Evolutionary conservation across 2,888 invertebrate genomes (phyloP).

Genomic region (Campoletis raptor): DNA sequence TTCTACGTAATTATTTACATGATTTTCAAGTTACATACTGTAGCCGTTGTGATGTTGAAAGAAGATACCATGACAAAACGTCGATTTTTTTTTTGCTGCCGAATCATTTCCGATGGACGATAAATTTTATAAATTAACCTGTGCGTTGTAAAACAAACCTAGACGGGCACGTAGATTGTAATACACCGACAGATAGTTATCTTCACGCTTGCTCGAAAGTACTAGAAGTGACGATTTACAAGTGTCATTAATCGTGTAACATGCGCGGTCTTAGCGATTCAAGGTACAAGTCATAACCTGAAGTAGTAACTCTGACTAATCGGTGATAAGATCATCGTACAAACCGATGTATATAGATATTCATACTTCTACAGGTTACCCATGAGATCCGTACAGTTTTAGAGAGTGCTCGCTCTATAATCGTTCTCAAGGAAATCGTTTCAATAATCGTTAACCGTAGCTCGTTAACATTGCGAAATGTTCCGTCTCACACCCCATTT

Average conservation of each 20-base stretch:
- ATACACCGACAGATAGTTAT: conserved; percentile 22
- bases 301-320: conserved; percentile 54
- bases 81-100: background rate
- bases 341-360: conserved; percentile 7
- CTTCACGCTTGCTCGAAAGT: conserved; percentile 33
- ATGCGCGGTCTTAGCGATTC: conserved; percentile 15
- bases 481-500: conserved; percentile 41
- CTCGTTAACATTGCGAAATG: conserved; percentile 41
- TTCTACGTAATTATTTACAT: background rate
- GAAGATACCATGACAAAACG: background rate
- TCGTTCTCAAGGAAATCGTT: conserved; percentile 54
- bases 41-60: background rate
- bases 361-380: conserved; percentile 26
- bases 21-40: background rate
- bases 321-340: conserved; percentile 53
- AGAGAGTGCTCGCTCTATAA: conserved; percentile 35
- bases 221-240: conserved; percentile 42
- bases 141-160: background rate
- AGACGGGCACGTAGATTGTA: background rate
- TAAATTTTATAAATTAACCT: background rate
- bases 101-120: background rate
- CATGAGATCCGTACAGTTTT: conserved; percentile 33
- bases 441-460: conserved; percentile 51
- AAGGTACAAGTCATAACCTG: conserved; percentile 53
- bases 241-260: conserved; percentile 55